These are phyloP conservation scores for Cardiocondyla obscurior DNA, from an alignment of 1,140 invertebrate species.

Conservation along the genomic window DNA sequence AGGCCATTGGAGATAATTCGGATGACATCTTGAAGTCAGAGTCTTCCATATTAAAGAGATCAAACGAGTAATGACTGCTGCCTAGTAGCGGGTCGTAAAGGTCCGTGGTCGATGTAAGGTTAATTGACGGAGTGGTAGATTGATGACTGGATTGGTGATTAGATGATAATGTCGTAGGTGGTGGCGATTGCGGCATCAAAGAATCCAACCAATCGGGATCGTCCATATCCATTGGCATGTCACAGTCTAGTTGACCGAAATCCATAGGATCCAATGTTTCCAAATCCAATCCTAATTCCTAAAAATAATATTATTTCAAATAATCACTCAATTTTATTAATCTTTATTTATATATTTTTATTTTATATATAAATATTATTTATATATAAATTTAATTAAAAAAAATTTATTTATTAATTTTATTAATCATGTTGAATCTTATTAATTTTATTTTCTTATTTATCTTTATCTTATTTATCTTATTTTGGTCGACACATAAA, in stretches of 20 bases:
- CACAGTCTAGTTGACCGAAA: constrained; percentile 84
- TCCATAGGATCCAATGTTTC: constrained; percentile 86
- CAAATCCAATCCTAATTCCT: constrained; percentile 84
- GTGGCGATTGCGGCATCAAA: constrained; percentile 84
- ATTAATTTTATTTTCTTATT: no score
- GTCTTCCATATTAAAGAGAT: constrained; percentile 89
- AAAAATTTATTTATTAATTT: no score
- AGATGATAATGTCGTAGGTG: constrained; percentile 61
- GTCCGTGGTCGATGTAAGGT: constrained; percentile 79
- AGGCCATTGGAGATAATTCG: constrained; percentile 83
- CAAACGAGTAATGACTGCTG: constrained; percentile 87
- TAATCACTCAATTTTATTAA: background rate
- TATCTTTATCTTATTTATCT: no score
- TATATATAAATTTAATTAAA: no score
- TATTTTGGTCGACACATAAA: no score
- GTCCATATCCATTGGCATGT: constrained; percentile 89
- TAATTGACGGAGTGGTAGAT: constrained; percentile 69
- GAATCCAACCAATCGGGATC: constrained; percentile 90
- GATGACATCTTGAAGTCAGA: constrained; percentile 86
- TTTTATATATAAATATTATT: no score
- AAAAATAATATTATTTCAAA: constrained; percentile 49
- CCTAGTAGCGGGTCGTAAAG: constrained; percentile 87
- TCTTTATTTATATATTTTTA: background rate
- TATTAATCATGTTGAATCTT: no score
- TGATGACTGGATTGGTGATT: constrained; percentile 68